Conservation (phyloP, 2,888 invertebrate species). For the Drosophila subsilvestris region DNA sequence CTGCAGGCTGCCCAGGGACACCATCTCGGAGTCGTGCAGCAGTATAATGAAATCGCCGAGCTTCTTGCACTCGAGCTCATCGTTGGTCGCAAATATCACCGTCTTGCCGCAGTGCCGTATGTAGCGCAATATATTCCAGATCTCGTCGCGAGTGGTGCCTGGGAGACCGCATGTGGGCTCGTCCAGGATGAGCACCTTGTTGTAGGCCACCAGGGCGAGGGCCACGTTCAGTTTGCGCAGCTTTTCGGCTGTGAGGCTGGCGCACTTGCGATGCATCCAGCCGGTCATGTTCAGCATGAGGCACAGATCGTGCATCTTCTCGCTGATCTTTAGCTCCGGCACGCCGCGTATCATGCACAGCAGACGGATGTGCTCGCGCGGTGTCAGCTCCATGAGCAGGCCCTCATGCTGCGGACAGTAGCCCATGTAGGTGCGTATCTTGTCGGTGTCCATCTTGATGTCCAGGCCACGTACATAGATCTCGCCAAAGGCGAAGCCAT, state of each 20-base stretch:
- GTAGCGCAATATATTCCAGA: slow-evolving; percentile 90
- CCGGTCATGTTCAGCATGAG: slow-evolving; percentile 86
- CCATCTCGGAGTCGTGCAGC: slow-evolving; percentile 90
- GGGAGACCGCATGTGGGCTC: slow-evolving; percentile 86
- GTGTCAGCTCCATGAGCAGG: slow-evolving; percentile 87
- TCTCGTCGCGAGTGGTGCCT: slow-evolving; percentile 90
- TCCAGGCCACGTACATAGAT: slow-evolving; percentile 87
- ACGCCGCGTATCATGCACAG: slow-evolving; percentile 88
- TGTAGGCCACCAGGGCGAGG: slow-evolving; percentile 88
- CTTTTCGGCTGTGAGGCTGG: slow-evolving; percentile 88
- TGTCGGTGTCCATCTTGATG: slow-evolving; percentile 85
- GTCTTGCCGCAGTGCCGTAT: slow-evolving; percentile 89
- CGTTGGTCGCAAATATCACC: slow-evolving; percentile 91
- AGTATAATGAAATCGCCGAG: slow-evolving; percentile 90
- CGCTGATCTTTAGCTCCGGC: slow-evolving; percentile 67
- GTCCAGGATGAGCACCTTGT: slow-evolving; percentile 88
- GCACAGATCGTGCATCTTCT: slow-evolving; percentile 84
- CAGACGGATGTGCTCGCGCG: slow-evolving; percentile 87
- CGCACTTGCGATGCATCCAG: slow-evolving; percentile 86
- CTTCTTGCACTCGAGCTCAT: slow-evolving; percentile 93
- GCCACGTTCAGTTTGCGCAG: slow-evolving; percentile 89
- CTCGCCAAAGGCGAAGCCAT: slow-evolving; percentile 88
- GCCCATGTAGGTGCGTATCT: slow-evolving; percentile 86
- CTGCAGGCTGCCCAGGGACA: slow-evolving; percentile 89
- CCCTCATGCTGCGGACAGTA: slow-evolving; percentile 89